Conservation (phyloP, 35 echinoderm and acorn worm genomes). For the Diadema setosum region DNA sequence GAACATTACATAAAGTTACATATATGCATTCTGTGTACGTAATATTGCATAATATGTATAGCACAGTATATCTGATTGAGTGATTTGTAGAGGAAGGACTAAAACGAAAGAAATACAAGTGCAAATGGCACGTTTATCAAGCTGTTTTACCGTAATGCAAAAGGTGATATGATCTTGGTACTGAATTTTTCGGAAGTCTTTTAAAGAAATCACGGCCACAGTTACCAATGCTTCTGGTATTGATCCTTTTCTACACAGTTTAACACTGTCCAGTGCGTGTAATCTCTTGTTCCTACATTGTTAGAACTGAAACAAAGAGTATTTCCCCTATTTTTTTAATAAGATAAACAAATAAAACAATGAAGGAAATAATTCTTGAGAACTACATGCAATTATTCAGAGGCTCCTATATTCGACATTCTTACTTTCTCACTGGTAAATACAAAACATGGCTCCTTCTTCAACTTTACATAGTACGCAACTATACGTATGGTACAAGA, state of each 20-base stretch:
- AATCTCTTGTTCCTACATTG: conserved; percentile 23
- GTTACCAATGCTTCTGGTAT: not conserved
- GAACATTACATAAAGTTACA: no score
- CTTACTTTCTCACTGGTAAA: no score
- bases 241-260: conserved; percentile 18
- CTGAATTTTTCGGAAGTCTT: not conserved
- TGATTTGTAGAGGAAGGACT: conserved; percentile 11
- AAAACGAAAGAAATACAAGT: conserved; percentile 26
- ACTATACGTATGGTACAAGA: no score
- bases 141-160: no score
- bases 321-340: no score
- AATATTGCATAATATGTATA: conserved; percentile 10
- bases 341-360: no score
- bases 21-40: not conserved
- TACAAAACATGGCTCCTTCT: no score
- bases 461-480: no score
- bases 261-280: conserved; percentile 53
- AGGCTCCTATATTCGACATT: not conserved
- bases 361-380: not conserved
- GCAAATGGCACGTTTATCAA: no score
- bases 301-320: not conserved
- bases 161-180: no score
- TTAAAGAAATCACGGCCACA: not conserved
- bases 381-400: not conserved
- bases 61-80: not conserved